A percentile compares a stretch with the other conserved stretches of the same genome.
Conservation (phyloP, 92 coral and sea anemone genomes). For the Phenganax stokvisi region DNA sequence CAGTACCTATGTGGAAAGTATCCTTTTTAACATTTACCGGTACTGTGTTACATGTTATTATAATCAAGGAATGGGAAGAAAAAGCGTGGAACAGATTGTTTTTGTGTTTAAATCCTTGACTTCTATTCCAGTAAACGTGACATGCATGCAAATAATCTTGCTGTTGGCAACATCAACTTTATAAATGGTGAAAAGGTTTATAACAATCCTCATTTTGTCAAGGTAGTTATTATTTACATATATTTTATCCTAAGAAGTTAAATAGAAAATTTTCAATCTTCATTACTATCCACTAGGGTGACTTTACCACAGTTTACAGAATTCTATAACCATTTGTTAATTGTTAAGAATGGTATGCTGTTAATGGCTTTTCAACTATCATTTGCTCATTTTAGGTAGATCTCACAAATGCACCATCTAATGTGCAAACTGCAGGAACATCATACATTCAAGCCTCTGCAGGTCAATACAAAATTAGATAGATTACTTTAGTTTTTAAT, state of each 20-base stretch:
- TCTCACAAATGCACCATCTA: no score
- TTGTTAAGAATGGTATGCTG: no score
- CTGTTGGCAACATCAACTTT: conserved; percentile 43
- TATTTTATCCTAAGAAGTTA: neutral
- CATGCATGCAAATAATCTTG: conserved; percentile 38
- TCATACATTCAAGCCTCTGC: no score
- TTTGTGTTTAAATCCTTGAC: conserved; percentile 16
- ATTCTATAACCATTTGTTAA: no score
- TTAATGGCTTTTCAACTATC: no score
- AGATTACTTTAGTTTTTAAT: no score
- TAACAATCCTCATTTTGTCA: conserved; percentile 19
- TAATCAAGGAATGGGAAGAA: neutral
- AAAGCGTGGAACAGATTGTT: neutral
- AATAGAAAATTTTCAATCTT: neutral
- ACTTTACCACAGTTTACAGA: no score
- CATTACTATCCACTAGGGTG: neutral
- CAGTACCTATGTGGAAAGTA: conserved; percentile 51
- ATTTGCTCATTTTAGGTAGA: no score
- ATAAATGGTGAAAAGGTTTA: conserved; percentile 22
- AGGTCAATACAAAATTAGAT: no score
- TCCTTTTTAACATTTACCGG: conserved; percentile 36
- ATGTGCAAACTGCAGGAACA: no score
- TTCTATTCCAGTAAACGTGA: conserved; percentile 26
- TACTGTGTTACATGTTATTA: neutral
- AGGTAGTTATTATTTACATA: neutral